Percentiles rank a stretch among this genome's conserved stretches.
Evolutionary conservation across 2,113 vertebrate species (phyloP).

Genomic region (Collichthys lucidus): DNA sequence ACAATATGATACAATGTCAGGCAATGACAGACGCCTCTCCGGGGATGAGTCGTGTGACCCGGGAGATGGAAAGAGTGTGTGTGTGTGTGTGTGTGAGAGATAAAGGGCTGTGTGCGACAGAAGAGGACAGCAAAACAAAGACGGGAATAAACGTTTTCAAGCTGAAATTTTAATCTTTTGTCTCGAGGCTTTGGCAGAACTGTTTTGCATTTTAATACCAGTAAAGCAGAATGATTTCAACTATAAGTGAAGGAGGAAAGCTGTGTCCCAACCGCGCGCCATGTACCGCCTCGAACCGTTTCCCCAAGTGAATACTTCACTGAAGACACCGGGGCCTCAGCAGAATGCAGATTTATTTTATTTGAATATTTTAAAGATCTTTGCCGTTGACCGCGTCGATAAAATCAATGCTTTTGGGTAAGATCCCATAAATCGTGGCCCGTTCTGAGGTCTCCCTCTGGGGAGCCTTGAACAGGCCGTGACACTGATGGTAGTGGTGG

Average conservation of each 20-base stretch:
- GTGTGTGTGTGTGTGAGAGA: background rate
- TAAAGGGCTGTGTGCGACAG: background rate
- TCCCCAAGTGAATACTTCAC: background rate
- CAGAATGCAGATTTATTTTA: constrained; percentile 28
- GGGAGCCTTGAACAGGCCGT: constrained; percentile 6
- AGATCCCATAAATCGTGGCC: constrained; percentile 1
- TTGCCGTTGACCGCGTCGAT: constrained; percentile 10
- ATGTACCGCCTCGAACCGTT: background rate
- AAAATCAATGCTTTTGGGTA: background rate
- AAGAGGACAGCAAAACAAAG: background rate
- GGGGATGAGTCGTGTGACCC: constrained; percentile 41
- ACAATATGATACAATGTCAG: constrained; percentile 71
- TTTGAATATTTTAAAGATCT: constrained; percentile 36
- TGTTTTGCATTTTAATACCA: constrained; percentile 19
- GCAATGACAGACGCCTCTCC: constrained; percentile 69
- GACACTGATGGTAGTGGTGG: constrained; percentile 8
- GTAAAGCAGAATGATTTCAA: background rate
- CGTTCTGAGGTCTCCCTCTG: background rate
- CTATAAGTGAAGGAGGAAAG: background rate
- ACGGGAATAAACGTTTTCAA: background rate
- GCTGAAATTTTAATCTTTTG: background rate
- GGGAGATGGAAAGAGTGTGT: background rate
- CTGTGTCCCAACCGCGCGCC: background rate
- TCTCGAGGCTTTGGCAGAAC: background rate
- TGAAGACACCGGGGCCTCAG: background rate